A percentile compares a stretch with the other conserved stretches of the same genome.
Evolutionary conservation across 2,888 invertebrate genomes (phyloP).

Genomic region (Agrochola litura): DNA sequence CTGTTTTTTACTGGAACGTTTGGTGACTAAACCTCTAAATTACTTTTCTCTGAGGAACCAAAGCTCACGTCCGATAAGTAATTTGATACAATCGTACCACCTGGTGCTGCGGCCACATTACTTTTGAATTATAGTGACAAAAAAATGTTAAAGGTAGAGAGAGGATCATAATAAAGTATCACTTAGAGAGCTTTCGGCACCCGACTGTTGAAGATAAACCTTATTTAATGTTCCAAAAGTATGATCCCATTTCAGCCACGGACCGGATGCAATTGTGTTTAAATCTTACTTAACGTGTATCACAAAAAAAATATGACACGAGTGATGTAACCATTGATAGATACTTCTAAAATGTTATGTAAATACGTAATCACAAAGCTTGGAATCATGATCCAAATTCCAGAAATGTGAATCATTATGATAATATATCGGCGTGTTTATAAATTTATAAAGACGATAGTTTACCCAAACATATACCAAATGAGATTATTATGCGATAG

Average conservation of each 20-base stretch:
- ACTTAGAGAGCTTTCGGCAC: slow-evolving; percentile 75
- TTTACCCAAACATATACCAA: slow-evolving; percentile 26
- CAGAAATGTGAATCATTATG: slow-evolving; percentile 42
- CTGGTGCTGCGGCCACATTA: slow-evolving; percentile 77
- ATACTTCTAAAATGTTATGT: slow-evolving; percentile 33
- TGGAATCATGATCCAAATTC: slow-evolving; percentile 31
- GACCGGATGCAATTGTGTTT: slow-evolving; percentile 44
- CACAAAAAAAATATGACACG: slow-evolving; percentile 17
- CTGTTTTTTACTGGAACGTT: slow-evolving; percentile 48
- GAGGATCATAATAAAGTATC: slow-evolving; percentile 79
- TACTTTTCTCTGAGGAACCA: slow-evolving; percentile 43
- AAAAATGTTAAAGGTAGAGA: slow-evolving; percentile 73
- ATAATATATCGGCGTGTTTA: slow-evolving; percentile 56
- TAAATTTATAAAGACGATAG: slow-evolving; percentile 39
- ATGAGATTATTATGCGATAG: slow-evolving; percentile 7
- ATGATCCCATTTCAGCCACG: slow-evolving; percentile 45
- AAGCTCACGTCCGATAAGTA: slow-evolving; percentile 71
- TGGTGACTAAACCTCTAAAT: slow-evolving; percentile 55
- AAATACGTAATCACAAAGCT: slow-evolving; percentile 11
- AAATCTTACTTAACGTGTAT: slow-evolving; percentile 50
- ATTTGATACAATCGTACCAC: slow-evolving; percentile 82
- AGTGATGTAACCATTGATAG: slow-evolving; percentile 10
- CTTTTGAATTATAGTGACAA: slow-evolving; percentile 78
- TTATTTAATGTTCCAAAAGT: slow-evolving; percentile 49
- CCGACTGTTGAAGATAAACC: slow-evolving; percentile 71